phyloP scores from a whole-genome alignment of 2,888 invertebrate species.

The Corythucha ciliata region DNA sequence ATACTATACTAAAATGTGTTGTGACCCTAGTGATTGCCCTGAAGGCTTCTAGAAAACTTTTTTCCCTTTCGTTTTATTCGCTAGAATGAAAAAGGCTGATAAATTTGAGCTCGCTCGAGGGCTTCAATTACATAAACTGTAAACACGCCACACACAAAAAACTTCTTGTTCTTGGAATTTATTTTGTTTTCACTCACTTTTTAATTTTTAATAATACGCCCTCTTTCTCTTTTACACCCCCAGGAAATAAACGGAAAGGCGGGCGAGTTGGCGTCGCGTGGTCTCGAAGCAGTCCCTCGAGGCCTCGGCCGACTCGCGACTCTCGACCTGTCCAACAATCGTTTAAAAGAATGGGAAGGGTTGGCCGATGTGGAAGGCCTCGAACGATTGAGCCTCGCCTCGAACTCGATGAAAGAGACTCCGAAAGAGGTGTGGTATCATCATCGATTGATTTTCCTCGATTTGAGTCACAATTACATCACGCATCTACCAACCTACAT shows the following conservation, averaged over 20 bases:
- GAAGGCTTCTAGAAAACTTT: too few species aligned
- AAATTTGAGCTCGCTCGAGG: too few species aligned
- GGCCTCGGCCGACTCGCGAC: conserved; percentile 53
- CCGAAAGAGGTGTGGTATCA: conserved; percentile 20
- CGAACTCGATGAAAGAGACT: conserved; percentile 7
- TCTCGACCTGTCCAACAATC: conserved; percentile 60
- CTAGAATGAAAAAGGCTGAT: too few species aligned
- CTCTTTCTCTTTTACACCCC: too few species aligned
- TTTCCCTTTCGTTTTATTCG: too few species aligned
- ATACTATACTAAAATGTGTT: too few species aligned
- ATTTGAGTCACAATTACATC: conserved; percentile 19
- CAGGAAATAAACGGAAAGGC: conserved; percentile 20
- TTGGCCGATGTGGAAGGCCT: conserved; percentile 8
- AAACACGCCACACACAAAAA: too few species aligned
- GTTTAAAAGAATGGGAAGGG: conserved; percentile 42
- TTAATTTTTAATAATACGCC: too few species aligned
- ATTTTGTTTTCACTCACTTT: too few species aligned
- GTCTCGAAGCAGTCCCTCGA: conserved; percentile 45
- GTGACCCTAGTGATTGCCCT: too few species aligned
- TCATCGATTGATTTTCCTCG: conserved; percentile 17
- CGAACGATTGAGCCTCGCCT: conserved; percentile 12
- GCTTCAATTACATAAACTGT: too few species aligned
- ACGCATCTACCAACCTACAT: conserved; percentile 13
- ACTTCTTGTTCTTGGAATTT: too few species aligned
- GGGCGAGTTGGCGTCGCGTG: conserved; percentile 17